These are phyloP conservation scores for Drosophila pruinosa DNA, from an alignment of 1,140 invertebrate species.

Conservation along the genomic window DNA sequence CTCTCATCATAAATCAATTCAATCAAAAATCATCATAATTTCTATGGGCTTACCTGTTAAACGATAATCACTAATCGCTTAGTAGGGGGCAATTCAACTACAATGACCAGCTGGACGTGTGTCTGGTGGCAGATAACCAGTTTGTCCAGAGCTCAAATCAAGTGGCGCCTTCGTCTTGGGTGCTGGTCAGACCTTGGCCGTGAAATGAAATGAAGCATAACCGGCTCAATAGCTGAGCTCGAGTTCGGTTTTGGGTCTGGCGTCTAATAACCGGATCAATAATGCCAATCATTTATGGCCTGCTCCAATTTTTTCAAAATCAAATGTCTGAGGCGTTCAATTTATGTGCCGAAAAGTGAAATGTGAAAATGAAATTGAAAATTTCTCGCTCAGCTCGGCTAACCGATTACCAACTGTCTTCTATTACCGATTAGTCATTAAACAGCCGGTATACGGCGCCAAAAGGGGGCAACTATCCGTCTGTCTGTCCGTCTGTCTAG, in stretches of 20 bases:
- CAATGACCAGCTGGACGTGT: not conserved
- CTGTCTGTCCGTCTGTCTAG: no score
- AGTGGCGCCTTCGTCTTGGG: not conserved
- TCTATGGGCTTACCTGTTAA: not conserved
- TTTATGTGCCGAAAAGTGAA: slow-evolving; percentile 70
- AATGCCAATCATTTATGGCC: slow-evolving; percentile 36
- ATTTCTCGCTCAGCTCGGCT: slow-evolving; percentile 7
- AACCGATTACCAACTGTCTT: not conserved
- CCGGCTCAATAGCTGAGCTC: slow-evolving; percentile 18
- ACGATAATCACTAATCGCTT: not conserved
- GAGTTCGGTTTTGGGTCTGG: slow-evolving; percentile 1
- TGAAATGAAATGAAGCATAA: slow-evolving; percentile 28
- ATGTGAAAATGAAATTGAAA: slow-evolving; percentile 26
- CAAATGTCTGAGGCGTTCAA: slow-evolving; percentile 32
- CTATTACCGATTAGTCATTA: not conserved
- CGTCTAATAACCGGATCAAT: slow-evolving; percentile 54
- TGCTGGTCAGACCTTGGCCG: slow-evolving; percentile 41
- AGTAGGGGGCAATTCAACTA: not conserved
- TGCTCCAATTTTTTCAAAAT: slow-evolving; percentile 53
- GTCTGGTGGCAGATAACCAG: slow-evolving; percentile 1
- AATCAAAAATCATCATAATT: not conserved
- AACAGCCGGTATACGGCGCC: no score
- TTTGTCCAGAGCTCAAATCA: not conserved
- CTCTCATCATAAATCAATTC: not conserved
- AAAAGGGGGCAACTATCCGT: not conserved